phyloP scores from a whole-genome alignment of 2,888 invertebrate species.

The Polia nebulosa region DNA sequence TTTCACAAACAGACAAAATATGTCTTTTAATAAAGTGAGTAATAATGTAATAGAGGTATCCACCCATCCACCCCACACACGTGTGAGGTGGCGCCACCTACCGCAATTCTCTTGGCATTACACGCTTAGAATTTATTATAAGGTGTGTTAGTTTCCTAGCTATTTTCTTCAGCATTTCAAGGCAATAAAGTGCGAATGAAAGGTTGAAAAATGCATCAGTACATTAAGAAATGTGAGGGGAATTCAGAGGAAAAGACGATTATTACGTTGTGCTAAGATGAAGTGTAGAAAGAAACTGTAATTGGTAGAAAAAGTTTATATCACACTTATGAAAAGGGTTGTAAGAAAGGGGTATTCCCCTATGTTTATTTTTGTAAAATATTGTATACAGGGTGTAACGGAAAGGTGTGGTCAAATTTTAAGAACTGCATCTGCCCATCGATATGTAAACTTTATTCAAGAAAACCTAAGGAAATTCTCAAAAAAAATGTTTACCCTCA shows the following conservation, averaged over 20 bases:
- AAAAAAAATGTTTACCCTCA: no score
- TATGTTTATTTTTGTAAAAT: no score
- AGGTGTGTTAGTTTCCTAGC: slow-evolving; percentile 42
- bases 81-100: slow-evolving; percentile 40
- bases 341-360: no score
- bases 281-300: neutral
- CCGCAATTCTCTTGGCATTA: slow-evolving; percentile 40
- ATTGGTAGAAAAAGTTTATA: neutral
- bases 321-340: no score
- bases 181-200: slow-evolving; percentile 44
- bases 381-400: no score
- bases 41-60: slow-evolving; percentile 36
- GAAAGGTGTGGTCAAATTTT: no score
- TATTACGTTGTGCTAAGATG: neutral
- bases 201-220: slow-evolving; percentile 40
- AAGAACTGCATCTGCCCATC: no score
- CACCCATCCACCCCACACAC: neutral
- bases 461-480: no score
- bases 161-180: slow-evolving; percentile 43
- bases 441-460: no score
- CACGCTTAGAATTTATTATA: slow-evolving; percentile 57
- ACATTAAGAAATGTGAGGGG: slow-evolving; percentile 14
- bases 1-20: slow-evolving; percentile 45
- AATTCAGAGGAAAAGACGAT: slow-evolving; percentile 11
- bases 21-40: slow-evolving; percentile 55